Conservation (phyloP, 2,797 vertebrate genomes). For the Lacerta bilineata region DNA sequence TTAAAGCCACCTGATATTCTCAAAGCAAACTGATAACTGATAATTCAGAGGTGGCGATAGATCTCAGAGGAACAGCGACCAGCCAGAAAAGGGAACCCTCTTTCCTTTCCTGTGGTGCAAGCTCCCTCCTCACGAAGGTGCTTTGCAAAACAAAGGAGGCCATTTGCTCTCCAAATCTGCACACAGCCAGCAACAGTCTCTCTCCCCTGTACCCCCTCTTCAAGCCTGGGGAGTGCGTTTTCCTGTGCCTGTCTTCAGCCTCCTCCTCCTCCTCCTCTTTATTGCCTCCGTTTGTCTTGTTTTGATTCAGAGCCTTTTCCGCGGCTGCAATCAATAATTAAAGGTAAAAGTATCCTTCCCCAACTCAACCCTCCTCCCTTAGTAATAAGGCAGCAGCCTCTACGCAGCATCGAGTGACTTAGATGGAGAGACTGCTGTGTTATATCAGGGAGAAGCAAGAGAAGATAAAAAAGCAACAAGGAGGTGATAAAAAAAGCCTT, state of each 20-base stretch:
- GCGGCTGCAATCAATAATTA: conserved; percentile 65
- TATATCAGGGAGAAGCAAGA: conserved; percentile 62
- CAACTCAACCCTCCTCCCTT: conserved; percentile 27
- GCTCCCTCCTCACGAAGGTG: too few species aligned
- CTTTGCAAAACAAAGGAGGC: neutral
- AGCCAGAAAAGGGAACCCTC: neutral
- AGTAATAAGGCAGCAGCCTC: conserved; percentile 22
- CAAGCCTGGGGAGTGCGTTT: neutral
- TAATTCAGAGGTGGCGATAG: neutral
- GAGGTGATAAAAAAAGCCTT: conserved; percentile 70
- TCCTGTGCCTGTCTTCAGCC: too few species aligned
- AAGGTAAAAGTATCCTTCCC: conserved; percentile 48
- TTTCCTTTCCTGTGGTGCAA: neutral
- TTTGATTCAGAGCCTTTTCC: conserved; percentile 56
- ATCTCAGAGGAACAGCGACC: neutral
- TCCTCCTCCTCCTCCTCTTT: neutral
- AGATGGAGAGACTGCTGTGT: conserved; percentile 42
- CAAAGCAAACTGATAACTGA: too few species aligned
- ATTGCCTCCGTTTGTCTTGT: neutral
- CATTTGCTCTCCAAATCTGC: neutral
- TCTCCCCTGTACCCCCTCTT: conserved; percentile 18
- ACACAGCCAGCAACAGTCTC: too few species aligned
- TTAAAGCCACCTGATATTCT: too few species aligned
- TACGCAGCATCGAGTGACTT: conserved; percentile 23
- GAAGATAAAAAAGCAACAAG: conserved; percentile 72